Evolutionary conservation across 2,888 invertebrate species (phyloP).

Genomic region (Ashinkailepas kermadecensis): DNA sequence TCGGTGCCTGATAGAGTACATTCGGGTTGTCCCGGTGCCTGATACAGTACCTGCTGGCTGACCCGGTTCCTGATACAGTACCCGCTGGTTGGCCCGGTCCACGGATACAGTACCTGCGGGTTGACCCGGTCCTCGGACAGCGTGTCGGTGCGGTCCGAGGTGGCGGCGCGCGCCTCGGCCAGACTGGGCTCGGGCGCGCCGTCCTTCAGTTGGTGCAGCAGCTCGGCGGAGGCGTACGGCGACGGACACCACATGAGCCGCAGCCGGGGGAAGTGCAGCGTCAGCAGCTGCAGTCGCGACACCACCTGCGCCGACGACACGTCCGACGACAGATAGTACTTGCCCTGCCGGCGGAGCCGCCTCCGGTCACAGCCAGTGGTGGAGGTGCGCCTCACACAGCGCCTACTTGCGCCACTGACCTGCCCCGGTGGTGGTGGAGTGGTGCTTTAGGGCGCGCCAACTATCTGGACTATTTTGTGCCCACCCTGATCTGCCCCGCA

Average conservation of each 20-base stretch:
- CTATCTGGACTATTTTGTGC: too few relatives aligned
- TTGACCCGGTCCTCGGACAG: conserved; percentile 30
- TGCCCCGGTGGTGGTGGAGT: too few relatives aligned
- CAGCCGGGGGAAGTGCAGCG: conserved; percentile 86
- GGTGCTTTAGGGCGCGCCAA: too few relatives aligned
- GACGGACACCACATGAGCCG: conserved; percentile 94
- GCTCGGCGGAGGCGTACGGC: conserved; percentile 89
- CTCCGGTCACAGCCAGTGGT: too few relatives aligned
- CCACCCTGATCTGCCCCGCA: too few relatives aligned
- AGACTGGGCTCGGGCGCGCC: conserved; percentile 33
- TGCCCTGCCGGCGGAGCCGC: conserved; percentile 51
- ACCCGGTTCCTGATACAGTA: too few relatives aligned
- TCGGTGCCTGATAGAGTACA: too few relatives aligned
- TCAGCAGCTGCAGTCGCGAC: conserved; percentile 81
- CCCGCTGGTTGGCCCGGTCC: too few relatives aligned
- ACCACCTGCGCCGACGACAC: conserved; percentile 71
- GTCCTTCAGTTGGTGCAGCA: conserved; percentile 91
- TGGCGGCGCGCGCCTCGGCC: conserved; percentile 31
- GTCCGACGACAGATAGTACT: conserved; percentile 64
- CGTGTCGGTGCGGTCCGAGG: conserved; percentile 31
- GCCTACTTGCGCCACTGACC: too few relatives aligned
- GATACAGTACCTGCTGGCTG: too few relatives aligned
- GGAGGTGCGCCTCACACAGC: too few relatives aligned
- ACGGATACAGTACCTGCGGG: conserved; percentile 27
- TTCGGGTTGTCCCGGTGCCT: too few relatives aligned